These are phyloP conservation scores for Aspidiotus rigidus DNA, from an alignment of 2,888 invertebrate genomes.

Conservation along the genomic window DNA sequence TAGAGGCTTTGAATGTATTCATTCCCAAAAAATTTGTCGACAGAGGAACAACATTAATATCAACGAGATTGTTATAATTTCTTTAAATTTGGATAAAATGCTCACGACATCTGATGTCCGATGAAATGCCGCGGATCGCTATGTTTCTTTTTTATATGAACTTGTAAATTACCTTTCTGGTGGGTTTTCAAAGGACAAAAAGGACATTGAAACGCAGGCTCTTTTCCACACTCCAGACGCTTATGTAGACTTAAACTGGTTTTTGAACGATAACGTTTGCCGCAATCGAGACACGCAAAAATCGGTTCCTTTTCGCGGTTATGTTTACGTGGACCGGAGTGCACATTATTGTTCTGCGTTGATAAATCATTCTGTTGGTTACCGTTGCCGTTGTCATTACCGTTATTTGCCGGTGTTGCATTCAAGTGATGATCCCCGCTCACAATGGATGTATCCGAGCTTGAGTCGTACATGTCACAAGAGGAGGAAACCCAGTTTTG, in stretches of 20 bases:
- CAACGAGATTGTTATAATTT: not conserved
- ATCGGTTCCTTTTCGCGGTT: slow-evolving; percentile 36
- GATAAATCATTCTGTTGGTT: not conserved
- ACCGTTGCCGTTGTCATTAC: not conserved
- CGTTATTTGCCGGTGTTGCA: not conserved
- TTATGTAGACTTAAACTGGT: slow-evolving; percentile 40
- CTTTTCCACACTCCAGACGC: slow-evolving; percentile 41
- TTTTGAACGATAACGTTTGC: slow-evolving; percentile 40
- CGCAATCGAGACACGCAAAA: slow-evolving; percentile 39
- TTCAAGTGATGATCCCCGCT: slow-evolving; percentile 18
- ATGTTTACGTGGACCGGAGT: slow-evolving; percentile 28
- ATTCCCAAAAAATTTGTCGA: not conserved
- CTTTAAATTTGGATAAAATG: not conserved
- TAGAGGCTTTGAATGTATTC: not conserved
- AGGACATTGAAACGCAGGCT: slow-evolving; percentile 41
- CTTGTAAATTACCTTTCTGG: slow-evolving; percentile 40
- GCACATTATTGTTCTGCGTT: slow-evolving; percentile 6
- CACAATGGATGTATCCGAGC: slow-evolving; percentile 31
- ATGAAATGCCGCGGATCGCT: slow-evolving; percentile 34
- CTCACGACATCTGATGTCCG: slow-evolving; percentile 25
- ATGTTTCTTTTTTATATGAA: slow-evolving; percentile 39
- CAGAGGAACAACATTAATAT: not conserved
- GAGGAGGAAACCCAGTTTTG: slow-evolving; percentile 28
- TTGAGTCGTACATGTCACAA: slow-evolving; percentile 34
- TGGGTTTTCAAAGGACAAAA: slow-evolving; percentile 40